Conservation (phyloP, 2,888 invertebrate species). For the Amorpha juglandis region DNA sequence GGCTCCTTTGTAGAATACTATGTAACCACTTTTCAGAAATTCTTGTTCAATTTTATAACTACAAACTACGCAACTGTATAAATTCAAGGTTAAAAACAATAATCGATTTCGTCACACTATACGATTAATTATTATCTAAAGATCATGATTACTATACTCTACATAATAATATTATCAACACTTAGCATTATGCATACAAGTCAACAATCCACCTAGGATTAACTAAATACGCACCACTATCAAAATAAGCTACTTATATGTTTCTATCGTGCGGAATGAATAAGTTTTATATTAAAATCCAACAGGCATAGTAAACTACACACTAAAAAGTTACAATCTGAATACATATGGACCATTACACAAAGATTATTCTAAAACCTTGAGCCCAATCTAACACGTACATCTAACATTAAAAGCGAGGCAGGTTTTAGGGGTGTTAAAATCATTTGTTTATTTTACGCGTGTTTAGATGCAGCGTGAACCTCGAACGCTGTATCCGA, state of each 20-base stretch:
- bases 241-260: background rate
- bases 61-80: background rate
- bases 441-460: conserved; percentile 67
- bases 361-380: background rate
- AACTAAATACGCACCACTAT: background rate
- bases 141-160: background rate
- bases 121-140: background rate
- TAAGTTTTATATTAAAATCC: background rate
- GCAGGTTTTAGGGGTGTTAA: conserved; percentile 46
- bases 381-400: background rate
- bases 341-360: background rate
- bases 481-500: conserved; percentile 82
- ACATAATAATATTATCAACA: background rate
- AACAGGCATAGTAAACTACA: conserved; percentile 7
- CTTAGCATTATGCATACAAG: background rate
- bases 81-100: background rate
- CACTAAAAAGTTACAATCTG: background rate
- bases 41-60: background rate
- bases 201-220: background rate
- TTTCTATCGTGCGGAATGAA: background rate
- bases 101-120: background rate
- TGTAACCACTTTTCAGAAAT: background rate
- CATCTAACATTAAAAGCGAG: conserved; percentile 46
- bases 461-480: conserved; percentile 80
- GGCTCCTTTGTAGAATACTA: background rate